Base-by-base conservation (phyloP, 1,140 invertebrate species). In the Sipha flava region DNA sequence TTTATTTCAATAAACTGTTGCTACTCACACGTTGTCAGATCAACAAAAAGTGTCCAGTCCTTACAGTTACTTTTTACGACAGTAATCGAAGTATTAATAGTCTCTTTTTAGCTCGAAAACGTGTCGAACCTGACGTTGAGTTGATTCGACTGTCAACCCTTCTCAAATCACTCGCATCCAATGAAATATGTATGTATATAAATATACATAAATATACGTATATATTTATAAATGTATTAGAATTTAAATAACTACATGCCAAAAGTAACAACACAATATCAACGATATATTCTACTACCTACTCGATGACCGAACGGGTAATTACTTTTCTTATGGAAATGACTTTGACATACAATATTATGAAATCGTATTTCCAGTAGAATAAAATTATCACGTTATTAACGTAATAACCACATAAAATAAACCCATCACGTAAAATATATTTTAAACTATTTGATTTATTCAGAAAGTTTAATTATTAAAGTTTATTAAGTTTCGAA, bases 371-470 rank as follows among this genome's bases (percentile, higher is more conserved):
- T 57, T 62, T 34, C 18, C 29, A n/a, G 59, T 12, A 2, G 29
- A 62, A 57, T 57, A 57, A 29, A 34, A 34, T 62, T 62, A 62
- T n/a, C 29, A 18, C 31, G 6, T 34, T 29, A 21, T 62, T 26
- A 62, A 62, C 26, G 26, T 62, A 62, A 34, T n/a, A 62, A 34
- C 18, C 16, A 31, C 18, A 23, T 23, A 16, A 23, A 21, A 40
- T 40, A 6, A 10, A 40, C 37, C 3, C 21, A 43, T 43, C 34
- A 21, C 10, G 34, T 43, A 43, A 23, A 66, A 40, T 40, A 66
- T 40, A n/a, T 66, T 66, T 66, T 16, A 23, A 43, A 62, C 34
- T 21, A 62, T 66, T 66, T 66, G 62, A 66, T 66, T 66, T 66
- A 66, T 66, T 66, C 34, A 37, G 1, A 14, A 64, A 64, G 18